Evolutionary conservation across 1,140 invertebrate genomes (phyloP), one percentile per base, ranked within the genome.

Genomic region (Caenorhabditis tropicalis): DNA sequence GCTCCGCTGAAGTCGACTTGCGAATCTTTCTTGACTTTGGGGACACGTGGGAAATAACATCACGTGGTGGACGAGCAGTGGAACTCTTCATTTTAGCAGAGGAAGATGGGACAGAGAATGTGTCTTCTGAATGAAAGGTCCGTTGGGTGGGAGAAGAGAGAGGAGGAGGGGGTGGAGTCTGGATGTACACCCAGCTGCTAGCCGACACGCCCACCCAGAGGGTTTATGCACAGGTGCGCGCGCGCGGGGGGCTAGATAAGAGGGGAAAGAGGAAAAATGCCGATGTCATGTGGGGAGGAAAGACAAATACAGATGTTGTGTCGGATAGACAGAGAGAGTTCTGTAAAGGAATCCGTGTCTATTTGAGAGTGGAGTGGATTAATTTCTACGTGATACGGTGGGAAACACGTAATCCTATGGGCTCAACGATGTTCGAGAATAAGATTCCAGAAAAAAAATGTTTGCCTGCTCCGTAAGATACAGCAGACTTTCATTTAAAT

Each of bases 161-260:
- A 19, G 58, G 29, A 33, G 29, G 15, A 15, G n/a, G 6, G 48
- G 48, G 19, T n/a, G n/a, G n/a, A n/a, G n/a, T n/a, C n/a, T n/a
- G 48, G 48, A 51, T 56, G 53, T 56, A 65, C 58, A 74, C 36
- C 19, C 65, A 74, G 65, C 65, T 74, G 65, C 36, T 46, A 9
- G 27, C 19, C n/a, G 65, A 29, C 65, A 74, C 65, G 65, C 65
- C 65, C 36, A 1, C 65, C 19, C n/a, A 24, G 21, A n/a, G 24
- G 53, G 53, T 24, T 39, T 33, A 36, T 65, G 58, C 65, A 74
- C 65, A 74, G 65, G 65, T 74, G 65, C 65, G 65, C 65, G 65
- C 65, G 58, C 3, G 58, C 19, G 65, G 65, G n/a, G 4, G 36
- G 65, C 12, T 5, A 36, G 16, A 65, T 12, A 36, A 36, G 29